Base-by-base conservation (phyloP, 2,113 vertebrate species). In the Castor canadensis region DNA sequence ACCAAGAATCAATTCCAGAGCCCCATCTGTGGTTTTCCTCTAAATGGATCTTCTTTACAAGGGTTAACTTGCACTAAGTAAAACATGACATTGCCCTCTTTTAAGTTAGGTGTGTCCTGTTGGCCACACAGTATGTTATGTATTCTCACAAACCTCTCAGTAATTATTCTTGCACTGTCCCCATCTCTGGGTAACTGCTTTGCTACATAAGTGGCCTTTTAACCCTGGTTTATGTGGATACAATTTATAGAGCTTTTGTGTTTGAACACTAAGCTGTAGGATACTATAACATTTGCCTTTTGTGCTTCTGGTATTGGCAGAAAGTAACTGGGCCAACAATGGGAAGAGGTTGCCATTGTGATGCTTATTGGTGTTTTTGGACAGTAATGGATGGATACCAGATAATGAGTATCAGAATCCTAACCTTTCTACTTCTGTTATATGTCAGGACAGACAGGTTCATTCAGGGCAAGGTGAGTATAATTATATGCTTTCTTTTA, bases 401-500 rank as follows among this genome's bases (percentile, higher is more conserved):
- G 93, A 77, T 96, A 96, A 97, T 93, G 82, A 95, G 82, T 66
- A 82, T 81, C 88, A 64, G 92, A 12, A 40, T 81, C 91, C 81
- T 82, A 49, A 97, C 56, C 60, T 67, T 95, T 95, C 89, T 86
- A 73, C 83, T 95, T 77, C 89, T 84, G 76, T 97, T 97, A 97
- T 97, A 47, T 28, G 3, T 92, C 94, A 85, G 89, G 85, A 89
- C 93, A 97, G 80, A 94, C 71, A 92, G 69, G 88, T 75, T 91
- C 97, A 69, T 97, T 95, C 60, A 71, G 47, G 89, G 81, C 64
- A 92, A 89, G 96, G 82, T 87, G 64, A 97, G 30, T 35, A 13
- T 93, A 96, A 91, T 90, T 71, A 60, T 72, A 85, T 94, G 93
- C 66, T 66, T 69, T 60, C 49, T 96, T 72, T 86, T 89, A 24